A percentile compares a stretch with the other conserved stretches of the same genome.
Conservation (phyloP, 2,113 vertebrate genomes). For the Rafetus swinhoei region DNA sequence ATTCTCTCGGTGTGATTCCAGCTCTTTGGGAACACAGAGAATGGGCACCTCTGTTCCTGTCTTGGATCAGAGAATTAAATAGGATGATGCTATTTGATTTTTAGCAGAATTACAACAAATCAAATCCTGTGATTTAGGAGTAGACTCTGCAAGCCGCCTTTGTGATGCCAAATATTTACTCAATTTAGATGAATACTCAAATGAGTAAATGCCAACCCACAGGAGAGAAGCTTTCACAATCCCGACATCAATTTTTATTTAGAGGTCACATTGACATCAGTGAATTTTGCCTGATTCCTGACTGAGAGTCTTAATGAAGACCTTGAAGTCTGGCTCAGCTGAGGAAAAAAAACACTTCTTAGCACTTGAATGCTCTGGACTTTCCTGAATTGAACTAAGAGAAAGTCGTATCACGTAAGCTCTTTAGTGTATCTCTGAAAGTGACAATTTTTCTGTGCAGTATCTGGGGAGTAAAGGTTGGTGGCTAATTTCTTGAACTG, state of each 20-base stretch:
- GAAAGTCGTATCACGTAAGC: not conserved
- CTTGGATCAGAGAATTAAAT: rapidly evolving
- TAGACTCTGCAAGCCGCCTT: not conserved
- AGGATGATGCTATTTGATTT: not conserved
- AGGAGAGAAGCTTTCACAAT: rapidly evolving
- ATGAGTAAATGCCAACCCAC: not conserved
- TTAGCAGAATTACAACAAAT: not conserved
- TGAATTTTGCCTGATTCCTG: not conserved
- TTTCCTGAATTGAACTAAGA: not conserved
- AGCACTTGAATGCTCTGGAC: not conserved
- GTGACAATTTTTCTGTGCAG: not conserved
- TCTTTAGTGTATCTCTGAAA: not conserved
- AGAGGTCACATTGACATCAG: not conserved
- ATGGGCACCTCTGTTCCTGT: not conserved
- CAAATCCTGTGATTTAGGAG: not conserved
- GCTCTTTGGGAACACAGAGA: too few relatives aligned
- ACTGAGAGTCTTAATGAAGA: not conserved
- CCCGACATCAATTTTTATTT: not conserved
- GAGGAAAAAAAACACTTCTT: not conserved
- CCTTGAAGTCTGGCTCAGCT: not conserved
- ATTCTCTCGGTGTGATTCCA: not conserved
- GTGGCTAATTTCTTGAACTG: not conserved
- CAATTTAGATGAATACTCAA: not conserved
- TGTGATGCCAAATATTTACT: not conserved
- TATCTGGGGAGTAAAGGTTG: not conserved